phyloP scores from a whole-genome alignment of 2,797 vertebrate genomes.

The Triplophysa bombifrons region DNA sequence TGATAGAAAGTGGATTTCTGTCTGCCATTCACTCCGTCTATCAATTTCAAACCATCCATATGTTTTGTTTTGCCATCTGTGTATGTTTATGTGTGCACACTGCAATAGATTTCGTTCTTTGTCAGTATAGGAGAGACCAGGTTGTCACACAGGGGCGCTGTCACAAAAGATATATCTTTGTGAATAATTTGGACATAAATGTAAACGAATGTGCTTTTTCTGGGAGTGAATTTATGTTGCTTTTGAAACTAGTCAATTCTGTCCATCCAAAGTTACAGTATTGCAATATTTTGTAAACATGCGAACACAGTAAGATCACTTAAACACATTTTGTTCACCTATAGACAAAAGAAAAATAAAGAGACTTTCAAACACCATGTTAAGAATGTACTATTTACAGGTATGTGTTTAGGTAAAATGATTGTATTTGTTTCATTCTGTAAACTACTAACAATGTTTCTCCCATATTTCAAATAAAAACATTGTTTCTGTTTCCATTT shows the following conservation, averaged over 20 bases:
- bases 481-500: too few relatives aligned
- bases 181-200: neutral
- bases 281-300: too few relatives aligned
- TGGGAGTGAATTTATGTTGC: neutral
- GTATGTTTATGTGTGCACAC: neutral
- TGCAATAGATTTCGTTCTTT: neutral
- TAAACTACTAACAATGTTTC: too few relatives aligned
- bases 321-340: too few relatives aligned
- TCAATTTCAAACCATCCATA: neutral
- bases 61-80: constrained; percentile 22
- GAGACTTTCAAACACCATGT: too few relatives aligned
- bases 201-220: neutral
- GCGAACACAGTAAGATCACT: too few relatives aligned
- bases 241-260: neutral
- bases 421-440: too few relatives aligned
- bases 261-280: neutral
- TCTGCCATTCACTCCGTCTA: constrained; percentile 25
- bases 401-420: too few relatives aligned
- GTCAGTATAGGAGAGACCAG: neutral
- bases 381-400: too few relatives aligned
- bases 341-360: too few relatives aligned
- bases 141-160: neutral
- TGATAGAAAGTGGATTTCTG: constrained; percentile 34
- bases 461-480: too few relatives aligned
- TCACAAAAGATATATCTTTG: neutral